Conservation (phyloP, 1,140 invertebrate genomes). For the Drosophila albomicans region DNA sequence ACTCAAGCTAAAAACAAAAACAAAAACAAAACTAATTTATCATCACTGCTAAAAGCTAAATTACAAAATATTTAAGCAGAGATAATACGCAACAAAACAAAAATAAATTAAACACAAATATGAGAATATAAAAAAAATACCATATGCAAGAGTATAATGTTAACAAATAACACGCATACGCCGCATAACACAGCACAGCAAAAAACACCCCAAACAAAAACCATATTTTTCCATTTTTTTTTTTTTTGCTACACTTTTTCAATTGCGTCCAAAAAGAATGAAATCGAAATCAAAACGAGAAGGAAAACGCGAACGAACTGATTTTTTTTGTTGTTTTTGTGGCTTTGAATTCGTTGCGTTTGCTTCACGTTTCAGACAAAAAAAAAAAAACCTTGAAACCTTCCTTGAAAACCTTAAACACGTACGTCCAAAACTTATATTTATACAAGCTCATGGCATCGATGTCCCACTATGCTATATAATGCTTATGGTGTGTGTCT, state of each 20-base stretch:
- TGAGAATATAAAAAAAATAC: constrained; percentile 27
- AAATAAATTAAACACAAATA: constrained; percentile 24
- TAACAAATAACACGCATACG: constrained; percentile 65
- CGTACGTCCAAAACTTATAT: constrained; percentile 44
- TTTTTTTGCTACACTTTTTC: constrained; percentile 34
- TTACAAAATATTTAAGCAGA: constrained; percentile 21
- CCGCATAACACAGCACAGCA: constrained; percentile 47
- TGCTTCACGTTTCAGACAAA: constrained; percentile 10
- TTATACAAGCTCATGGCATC: constrained; percentile 22
- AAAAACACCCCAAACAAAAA: constrained; percentile 7
- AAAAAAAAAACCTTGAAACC: constrained; percentile 12
- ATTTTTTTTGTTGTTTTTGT: constrained; percentile 1
- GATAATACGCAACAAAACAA: not conserved
- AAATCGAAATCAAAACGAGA: constrained; percentile 5
- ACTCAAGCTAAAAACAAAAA: constrained; percentile 36
- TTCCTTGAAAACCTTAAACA: constrained; percentile 52
- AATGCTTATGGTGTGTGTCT: constrained; percentile 43
- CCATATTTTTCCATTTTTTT: not conserved
- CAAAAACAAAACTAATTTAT: constrained; percentile 44
- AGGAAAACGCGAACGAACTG: not conserved
- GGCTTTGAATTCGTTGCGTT: constrained; percentile 37
- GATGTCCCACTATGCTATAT: constrained; percentile 19
- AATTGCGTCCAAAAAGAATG: constrained; percentile 44
- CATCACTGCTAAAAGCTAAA: constrained; percentile 62
- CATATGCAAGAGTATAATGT: constrained; percentile 34